Conservation (phyloP, 2,888 invertebrate species). For the Agriopis marginaria region DNA sequence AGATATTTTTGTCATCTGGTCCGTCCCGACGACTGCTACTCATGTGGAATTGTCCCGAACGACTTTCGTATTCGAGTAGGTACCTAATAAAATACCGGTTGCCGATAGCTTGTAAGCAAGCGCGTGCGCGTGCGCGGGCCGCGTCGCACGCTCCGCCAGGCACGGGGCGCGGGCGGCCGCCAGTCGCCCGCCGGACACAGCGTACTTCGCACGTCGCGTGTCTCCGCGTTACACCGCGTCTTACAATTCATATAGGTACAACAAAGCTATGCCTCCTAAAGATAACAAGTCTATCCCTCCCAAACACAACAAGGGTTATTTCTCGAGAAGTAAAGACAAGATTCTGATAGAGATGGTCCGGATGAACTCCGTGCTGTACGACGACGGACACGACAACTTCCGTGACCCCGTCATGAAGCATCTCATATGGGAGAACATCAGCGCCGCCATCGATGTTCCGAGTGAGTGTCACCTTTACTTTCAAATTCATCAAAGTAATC, state of each 20-base stretch:
- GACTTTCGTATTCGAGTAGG: too few species aligned
- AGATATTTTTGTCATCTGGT: too few species aligned
- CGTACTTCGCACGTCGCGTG: not conserved
- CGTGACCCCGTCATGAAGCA: conserved; percentile 35
- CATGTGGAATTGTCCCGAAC: too few species aligned
- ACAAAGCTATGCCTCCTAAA: not conserved
- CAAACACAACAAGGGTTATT: not conserved
- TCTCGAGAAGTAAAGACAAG: conserved; percentile 33
- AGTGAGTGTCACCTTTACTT: conserved; percentile 20
- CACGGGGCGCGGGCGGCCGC: too few species aligned
- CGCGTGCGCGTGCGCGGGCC: too few species aligned
- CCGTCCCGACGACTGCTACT: too few species aligned
- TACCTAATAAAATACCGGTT: too few species aligned
- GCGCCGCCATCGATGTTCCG: conserved; percentile 25
- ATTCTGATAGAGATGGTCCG: conserved; percentile 34
- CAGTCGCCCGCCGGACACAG: too few species aligned
- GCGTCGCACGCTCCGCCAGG: too few species aligned
- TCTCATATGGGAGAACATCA: conserved; percentile 39
- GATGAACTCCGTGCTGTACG: conserved; percentile 37
- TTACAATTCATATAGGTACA: not conserved
- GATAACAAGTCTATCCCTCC: not conserved
- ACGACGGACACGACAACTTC: conserved; percentile 28
- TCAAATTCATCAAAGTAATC: not conserved
- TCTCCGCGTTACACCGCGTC: not conserved
- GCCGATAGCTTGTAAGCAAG: too few species aligned